Evolutionary conservation across 2,113 vertebrate genomes (phyloP).

Genomic region (Elanus axillaris): DNA sequence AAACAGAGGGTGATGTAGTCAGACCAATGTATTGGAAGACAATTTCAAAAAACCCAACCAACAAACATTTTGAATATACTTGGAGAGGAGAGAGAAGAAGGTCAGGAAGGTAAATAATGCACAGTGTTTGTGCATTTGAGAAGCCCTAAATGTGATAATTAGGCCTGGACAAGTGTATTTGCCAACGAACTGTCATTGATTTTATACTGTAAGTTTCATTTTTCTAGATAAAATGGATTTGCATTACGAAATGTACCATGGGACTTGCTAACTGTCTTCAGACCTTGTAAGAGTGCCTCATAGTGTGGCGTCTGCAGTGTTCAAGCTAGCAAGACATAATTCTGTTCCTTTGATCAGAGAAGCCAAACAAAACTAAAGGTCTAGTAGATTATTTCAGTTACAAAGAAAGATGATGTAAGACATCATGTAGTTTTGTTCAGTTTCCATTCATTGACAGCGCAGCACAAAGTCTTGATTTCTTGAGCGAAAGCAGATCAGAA

Average conservation of each 20-base stretch:
- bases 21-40: background rate
- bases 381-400: background rate
- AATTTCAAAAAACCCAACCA: background rate
- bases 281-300: background rate
- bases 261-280: background rate
- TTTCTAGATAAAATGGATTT: background rate
- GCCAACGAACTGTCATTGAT: background rate
- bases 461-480: background rate
- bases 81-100: background rate
- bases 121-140: background rate
- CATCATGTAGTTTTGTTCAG: background rate
- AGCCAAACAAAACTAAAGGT: background rate
- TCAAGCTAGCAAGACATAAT: background rate
- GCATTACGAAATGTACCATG: background rate
- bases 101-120: background rate
- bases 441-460: background rate
- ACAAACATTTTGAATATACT: background rate
- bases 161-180: background rate
- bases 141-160: background rate
- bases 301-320: background rate
- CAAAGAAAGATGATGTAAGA: background rate
- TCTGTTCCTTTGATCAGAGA: background rate
- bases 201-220: background rate
- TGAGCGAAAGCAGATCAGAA: background rate
- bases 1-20: background rate